Conservation (phyloP, 92 coral and sea anemone species). For the Actinostola sp. region DNA sequence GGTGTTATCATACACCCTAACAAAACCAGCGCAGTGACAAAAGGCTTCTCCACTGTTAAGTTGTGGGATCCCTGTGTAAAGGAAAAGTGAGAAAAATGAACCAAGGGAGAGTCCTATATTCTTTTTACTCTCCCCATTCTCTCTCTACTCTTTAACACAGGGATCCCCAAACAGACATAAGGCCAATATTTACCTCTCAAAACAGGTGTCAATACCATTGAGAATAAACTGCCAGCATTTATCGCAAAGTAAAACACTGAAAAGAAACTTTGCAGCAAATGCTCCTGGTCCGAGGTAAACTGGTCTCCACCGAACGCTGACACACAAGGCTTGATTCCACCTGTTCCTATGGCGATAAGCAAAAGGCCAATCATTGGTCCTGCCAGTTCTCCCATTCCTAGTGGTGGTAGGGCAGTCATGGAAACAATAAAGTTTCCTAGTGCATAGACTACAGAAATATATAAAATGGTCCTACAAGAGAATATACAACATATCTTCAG, state of each 20-base stretch:
- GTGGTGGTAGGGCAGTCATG: slow-evolving; percentile 67
- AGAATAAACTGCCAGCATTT: slow-evolving; percentile 83
- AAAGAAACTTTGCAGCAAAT: slow-evolving; percentile 76
- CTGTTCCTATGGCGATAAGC: slow-evolving; percentile 84
- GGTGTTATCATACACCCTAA: neutral
- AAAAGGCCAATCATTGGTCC: slow-evolving; percentile 85
- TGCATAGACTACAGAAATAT: slow-evolving; percentile 72
- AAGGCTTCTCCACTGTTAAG: too few relatives aligned
- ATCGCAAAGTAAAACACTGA: slow-evolving; percentile 86
- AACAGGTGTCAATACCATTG: slow-evolving; percentile 79
- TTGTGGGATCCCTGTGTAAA: too few relatives aligned
- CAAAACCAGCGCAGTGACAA: neutral
- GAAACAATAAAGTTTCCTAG: slow-evolving; percentile 71
- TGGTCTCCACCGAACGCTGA: slow-evolving; percentile 90
- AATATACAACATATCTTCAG: neutral
- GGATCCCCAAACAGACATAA: neutral
- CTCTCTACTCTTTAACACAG: neutral
- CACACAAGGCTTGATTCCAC: slow-evolving; percentile 88
- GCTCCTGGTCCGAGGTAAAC: slow-evolving; percentile 70
- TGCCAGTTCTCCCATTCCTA: slow-evolving; percentile 71
- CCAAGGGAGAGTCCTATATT: too few relatives aligned
- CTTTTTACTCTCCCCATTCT: too few relatives aligned
- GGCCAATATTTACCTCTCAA: slow-evolving; percentile 69
- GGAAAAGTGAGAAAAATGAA: too few relatives aligned
- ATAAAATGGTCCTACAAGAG: slow-evolving; percentile 67